phyloP scores from a whole-genome alignment of 2,797 vertebrate species.

The Gallinago nigripennis region DNA sequence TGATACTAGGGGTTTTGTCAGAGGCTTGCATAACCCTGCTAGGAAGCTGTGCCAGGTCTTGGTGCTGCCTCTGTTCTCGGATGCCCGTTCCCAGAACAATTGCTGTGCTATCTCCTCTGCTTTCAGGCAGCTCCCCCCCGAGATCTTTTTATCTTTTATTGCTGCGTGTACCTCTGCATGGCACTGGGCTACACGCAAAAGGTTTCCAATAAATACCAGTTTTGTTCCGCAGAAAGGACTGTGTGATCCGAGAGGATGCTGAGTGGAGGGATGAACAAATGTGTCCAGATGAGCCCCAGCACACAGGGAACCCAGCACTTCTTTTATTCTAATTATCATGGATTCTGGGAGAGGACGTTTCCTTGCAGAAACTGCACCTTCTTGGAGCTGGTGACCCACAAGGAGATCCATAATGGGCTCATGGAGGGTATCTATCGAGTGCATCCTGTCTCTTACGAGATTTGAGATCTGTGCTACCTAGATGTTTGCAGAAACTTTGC shows the following conservation, averaged over 20 bases:
- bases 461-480: neutral
- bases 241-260: neutral
- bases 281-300: neutral
- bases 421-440: rapidly evolving
- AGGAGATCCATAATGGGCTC: neutral
- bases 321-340: neutral
- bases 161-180: neutral
- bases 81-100: neutral
- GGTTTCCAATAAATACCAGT: neutral
- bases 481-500: neutral
- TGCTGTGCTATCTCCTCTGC: neutral
- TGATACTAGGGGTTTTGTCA: conserved; percentile 33
- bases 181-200: neutral
- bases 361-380: neutral
- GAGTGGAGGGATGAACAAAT: neutral
- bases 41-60: conserved; percentile 20
- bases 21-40: conserved; percentile 23
- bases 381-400: neutral
- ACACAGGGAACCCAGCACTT: rapidly evolving
- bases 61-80: neutral
- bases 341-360: neutral
- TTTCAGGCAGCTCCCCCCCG: neutral
- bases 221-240: neutral
- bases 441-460: neutral
- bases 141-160: neutral